Evolutionary conservation across 2,113 vertebrate species (phyloP), one percentile per base, ranked within the genome.

Genomic region (Nycticryphes semicollaris): DNA sequence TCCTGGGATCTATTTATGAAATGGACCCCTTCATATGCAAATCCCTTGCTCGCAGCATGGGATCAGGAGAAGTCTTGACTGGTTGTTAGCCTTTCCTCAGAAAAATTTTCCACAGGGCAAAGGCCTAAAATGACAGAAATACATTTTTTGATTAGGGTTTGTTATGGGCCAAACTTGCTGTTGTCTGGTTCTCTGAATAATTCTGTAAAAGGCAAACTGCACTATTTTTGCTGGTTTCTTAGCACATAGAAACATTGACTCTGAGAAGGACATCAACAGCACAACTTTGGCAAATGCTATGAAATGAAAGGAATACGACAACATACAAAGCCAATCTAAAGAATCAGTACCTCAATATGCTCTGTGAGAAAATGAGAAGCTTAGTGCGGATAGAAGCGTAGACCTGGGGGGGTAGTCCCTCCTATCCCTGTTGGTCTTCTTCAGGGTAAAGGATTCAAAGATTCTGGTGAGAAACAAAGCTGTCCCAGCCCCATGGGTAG

Each of bases 181-280:
- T 73, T 66, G 7, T 21, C 16, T 31, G 8, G 12, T 60, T 60
- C 53, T 54, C n/a, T 35, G 33, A 72, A 72, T 39, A 73, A 72
- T 41, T 66, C 17, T 9, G 0, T 6, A 63, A 64, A 16, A 57
- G 11, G 18, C 31, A 64, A 57, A 57, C 30, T 3, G 43, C 43
- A 19, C 23, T 30, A 25, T 37, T 39, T 72, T 17, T 41, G 17
- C 33, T 4, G 19, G n/a, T 14, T 33, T 72, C 45, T 73, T 59
- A 28, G 33, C 21, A 24, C 12, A 14, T 11, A 14, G 60, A 76
- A 62, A 16, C 22, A 35, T 1, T 33, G 28, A 35, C 33, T 64
- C 0, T 1, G 43, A 47, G 54, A 74, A 87, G 28, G 23, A 5
- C 33, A 45, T 8, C 1, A 3, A n/a, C 15, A 47, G 37, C 8